These are phyloP conservation scores for Speoplatyrhinus poulsoni DNA, from an alignment of 2,113 vertebrate species.

Conservation along the genomic window DNA sequence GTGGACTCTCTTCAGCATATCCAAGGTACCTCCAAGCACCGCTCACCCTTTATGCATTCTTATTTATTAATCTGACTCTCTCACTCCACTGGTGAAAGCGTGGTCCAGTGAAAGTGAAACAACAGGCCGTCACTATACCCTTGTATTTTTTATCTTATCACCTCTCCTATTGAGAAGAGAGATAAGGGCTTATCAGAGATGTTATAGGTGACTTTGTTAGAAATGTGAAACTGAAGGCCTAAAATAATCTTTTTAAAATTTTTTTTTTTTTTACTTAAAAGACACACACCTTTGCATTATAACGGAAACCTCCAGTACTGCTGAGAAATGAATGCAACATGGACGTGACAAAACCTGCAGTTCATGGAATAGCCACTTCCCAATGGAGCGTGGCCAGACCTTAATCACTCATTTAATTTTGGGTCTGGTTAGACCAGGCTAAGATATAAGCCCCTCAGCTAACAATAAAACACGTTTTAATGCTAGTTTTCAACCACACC, in stretches of 20 bases:
- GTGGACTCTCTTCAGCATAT: conserved; percentile 61
- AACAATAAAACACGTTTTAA: too few relatives aligned
- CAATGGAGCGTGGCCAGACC: too few relatives aligned
- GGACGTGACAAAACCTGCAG: too few relatives aligned
- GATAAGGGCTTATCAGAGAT: not conserved
- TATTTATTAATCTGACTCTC: conserved; percentile 70
- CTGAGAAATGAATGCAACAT: too few relatives aligned
- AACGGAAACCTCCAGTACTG: too few relatives aligned
- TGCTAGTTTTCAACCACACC: too few relatives aligned
- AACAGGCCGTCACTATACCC: conserved; percentile 22
- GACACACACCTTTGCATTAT: not conserved
- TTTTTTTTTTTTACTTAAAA: not conserved
- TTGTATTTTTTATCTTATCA: not conserved
- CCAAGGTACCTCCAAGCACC: conserved; percentile 50
- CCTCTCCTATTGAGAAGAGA: not conserved
- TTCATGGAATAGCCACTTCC: too few relatives aligned
- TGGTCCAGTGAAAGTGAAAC: conserved; percentile 54
- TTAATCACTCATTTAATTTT: too few relatives aligned
- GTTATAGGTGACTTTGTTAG: conserved; percentile 19
- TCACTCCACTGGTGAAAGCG: conserved; percentile 49
- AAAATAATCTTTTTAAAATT: not conserved
- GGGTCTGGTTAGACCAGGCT: too few relatives aligned
- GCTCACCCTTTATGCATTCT: conserved; percentile 62
- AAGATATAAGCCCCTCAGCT: too few relatives aligned
- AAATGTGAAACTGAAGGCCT: conserved; percentile 4